These are phyloP conservation scores for Melanerpes formicivorus DNA, from an alignment of 2,113 vertebrate genomes.

Conservation along the genomic window DNA sequence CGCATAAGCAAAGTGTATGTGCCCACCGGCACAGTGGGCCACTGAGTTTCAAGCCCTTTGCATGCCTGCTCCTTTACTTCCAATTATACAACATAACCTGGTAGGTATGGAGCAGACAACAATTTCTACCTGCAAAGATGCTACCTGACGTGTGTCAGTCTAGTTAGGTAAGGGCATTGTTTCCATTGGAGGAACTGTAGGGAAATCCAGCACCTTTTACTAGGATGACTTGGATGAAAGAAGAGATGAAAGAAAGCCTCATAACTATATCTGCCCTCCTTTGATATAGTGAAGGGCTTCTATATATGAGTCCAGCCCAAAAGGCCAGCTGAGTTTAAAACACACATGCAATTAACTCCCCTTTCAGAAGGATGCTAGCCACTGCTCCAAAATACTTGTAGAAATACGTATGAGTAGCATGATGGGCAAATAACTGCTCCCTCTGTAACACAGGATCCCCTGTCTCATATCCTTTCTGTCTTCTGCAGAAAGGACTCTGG, in stretches of 20 bases:
- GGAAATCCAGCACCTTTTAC: neutral
- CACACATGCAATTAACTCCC: neutral
- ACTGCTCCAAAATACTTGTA: neutral
- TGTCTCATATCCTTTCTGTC: neutral
- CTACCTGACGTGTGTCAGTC: neutral
- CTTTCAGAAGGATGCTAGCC: neutral
- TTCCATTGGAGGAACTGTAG: neutral
- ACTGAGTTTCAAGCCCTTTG: neutral
- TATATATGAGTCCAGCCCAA: neutral
- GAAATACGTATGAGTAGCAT: neutral
- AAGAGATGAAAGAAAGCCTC: neutral
- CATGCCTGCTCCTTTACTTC: neutral
- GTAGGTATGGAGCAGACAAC: neutral
- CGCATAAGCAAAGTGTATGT: neutral
- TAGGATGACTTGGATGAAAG: neutral
- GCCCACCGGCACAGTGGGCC: neutral
- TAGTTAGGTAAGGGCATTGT: neutral
- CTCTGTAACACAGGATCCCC: neutral
- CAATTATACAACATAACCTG: neutral
- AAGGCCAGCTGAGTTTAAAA: neutral
- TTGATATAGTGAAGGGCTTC: neutral
- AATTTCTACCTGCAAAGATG: neutral
- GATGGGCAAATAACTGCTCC: neutral
- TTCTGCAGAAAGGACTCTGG: neutral
- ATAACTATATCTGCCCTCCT: neutral